phyloP scores from a whole-genome alignment of 2,888 invertebrate genomes.

The Brassicogethes aeneus region DNA sequence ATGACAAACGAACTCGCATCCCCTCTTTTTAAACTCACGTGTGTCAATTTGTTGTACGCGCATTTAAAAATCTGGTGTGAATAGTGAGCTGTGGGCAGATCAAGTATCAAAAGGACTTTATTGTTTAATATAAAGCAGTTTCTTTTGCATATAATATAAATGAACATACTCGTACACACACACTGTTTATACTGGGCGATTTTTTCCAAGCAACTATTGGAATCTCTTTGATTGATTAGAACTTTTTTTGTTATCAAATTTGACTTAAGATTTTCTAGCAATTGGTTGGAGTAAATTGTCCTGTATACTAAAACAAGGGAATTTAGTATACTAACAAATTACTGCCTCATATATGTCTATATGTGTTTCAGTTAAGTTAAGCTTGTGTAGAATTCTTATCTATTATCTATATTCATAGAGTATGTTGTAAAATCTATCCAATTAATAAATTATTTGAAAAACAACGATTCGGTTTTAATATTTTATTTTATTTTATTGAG shows the following conservation, averaged over 20 bases:
- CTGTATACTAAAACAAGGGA: background rate
- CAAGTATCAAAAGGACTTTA: background rate
- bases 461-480: background rate
- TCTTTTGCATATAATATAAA: too few relatives aligned
- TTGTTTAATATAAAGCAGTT: too few relatives aligned
- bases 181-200: too few relatives aligned
- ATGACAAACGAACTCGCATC: background rate
- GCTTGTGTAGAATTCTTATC: too few relatives aligned
- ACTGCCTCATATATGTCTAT: conserved; percentile 30
- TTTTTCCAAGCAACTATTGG: too few relatives aligned
- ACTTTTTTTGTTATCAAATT: too few relatives aligned
- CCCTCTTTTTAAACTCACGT: background rate
- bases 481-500: background rate
- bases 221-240: too few relatives aligned
- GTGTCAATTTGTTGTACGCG: background rate
- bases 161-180: background rate
- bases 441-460: too few relatives aligned
- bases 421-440: too few relatives aligned
- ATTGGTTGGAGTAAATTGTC: too few relatives aligned
- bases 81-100: background rate
- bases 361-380: background rate
- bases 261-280: too few relatives aligned
- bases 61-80: background rate
- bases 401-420: too few relatives aligned
- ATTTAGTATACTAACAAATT: conserved; percentile 26